phyloP scores from a whole-genome alignment of 2,113 vertebrate species.

The Cheirogaleus medius region DNA sequence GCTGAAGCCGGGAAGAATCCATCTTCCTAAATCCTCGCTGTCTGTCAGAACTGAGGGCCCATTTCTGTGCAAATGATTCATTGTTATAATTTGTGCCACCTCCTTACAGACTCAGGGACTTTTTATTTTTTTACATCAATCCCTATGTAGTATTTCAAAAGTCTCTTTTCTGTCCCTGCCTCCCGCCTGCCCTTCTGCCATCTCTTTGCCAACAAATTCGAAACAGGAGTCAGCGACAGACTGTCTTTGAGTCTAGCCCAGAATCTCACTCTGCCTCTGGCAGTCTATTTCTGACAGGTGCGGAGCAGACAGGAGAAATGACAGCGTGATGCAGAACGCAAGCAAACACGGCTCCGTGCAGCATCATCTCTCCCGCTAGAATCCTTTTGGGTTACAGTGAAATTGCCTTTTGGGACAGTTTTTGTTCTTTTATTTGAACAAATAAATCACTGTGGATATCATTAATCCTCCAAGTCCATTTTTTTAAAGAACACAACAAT shows the following conservation, averaged over 20 bases:
- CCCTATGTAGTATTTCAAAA: constrained; percentile 52
- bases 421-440: neutral
- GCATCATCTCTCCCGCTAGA: neutral
- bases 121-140: constrained; percentile 52
- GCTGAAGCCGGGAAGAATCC: constrained; percentile 54
- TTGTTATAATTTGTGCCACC: constrained; percentile 70
- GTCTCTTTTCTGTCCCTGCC: constrained; percentile 24
- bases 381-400: neutral
- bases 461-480: neutral
- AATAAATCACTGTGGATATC: neutral
- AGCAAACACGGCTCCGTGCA: neutral
- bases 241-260: constrained; percentile 39
- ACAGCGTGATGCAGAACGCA: neutral
- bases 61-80: constrained; percentile 81
- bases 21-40: constrained; percentile 67
- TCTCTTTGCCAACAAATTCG: constrained; percentile 36
- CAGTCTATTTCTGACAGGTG: constrained; percentile 49
- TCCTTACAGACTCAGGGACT: constrained; percentile 70
- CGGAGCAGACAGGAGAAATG: neutral
- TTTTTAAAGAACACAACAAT: neutral
- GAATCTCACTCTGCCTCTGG: constrained; percentile 51
- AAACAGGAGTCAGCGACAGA: constrained; percentile 44
- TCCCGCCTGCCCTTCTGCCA: neutral
- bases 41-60: constrained; percentile 53
- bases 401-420: neutral